Evolutionary conservation across 2,113 vertebrate genomes (phyloP).

Genomic region (Muscicapa adusta): DNA sequence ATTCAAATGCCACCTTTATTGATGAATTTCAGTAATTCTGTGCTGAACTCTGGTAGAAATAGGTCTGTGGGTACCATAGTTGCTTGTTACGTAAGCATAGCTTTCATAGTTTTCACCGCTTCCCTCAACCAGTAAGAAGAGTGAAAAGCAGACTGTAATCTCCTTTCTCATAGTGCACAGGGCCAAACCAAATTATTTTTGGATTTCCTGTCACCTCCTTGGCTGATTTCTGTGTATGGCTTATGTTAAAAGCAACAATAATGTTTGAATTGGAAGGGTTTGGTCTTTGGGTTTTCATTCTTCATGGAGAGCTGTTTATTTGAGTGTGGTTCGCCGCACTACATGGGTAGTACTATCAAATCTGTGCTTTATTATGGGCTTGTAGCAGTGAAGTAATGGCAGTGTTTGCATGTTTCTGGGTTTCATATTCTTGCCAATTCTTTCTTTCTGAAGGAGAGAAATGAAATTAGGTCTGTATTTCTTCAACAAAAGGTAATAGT

Average conservation of each 20-base stretch:
- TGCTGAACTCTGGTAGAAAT: neutral
- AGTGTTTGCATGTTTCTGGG: slow-evolving; percentile 25
- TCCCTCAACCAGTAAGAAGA: neutral
- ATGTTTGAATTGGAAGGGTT: slow-evolving; percentile 72
- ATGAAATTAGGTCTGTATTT: slow-evolving; percentile 41
- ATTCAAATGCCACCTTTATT: neutral
- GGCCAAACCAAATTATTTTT: slow-evolving; percentile 69
- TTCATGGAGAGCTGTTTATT: slow-evolving; percentile 73
- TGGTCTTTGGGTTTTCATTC: slow-evolving; percentile 64
- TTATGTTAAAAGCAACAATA: slow-evolving; percentile 74
- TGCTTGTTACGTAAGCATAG: neutral
- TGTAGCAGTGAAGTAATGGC: slow-evolving; percentile 25
- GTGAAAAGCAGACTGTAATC: slow-evolving; percentile 21
- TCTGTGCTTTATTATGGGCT: slow-evolving; percentile 70
- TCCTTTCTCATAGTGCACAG: neutral
- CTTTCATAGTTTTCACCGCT: slow-evolving; percentile 21
- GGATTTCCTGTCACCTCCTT: slow-evolving; percentile 72
- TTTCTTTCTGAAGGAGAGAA: slow-evolving; percentile 50
- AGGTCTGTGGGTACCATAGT: neutral
- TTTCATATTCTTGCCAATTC: slow-evolving; percentile 34
- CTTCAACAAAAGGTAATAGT: neutral
- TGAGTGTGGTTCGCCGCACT: slow-evolving; percentile 71
- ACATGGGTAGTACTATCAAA: slow-evolving; percentile 71
- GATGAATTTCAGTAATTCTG: neutral
- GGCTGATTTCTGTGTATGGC: slow-evolving; percentile 64